phyloP scores from a whole-genome alignment of 2,888 invertebrate species.

The Sphecodes monilicornis region DNA sequence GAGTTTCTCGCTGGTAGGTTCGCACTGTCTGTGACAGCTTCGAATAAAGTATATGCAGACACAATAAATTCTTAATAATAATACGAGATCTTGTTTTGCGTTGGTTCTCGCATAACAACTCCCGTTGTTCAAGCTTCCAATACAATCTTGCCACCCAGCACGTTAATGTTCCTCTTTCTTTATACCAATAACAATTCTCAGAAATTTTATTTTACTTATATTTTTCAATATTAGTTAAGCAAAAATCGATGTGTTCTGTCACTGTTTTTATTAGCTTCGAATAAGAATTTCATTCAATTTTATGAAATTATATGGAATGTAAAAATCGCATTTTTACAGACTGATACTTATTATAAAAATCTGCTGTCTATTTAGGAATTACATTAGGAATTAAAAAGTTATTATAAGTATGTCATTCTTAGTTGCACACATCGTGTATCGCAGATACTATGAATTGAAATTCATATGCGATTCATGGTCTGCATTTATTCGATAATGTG shows the following conservation, averaged over 20 bases:
- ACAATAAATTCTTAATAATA: slow-evolving; percentile 69
- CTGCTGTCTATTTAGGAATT: too few relatives aligned
- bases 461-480: too few relatives aligned
- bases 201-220: neutral
- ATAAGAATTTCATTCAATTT: neutral
- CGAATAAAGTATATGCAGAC: slow-evolving; percentile 57
- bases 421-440: neutral
- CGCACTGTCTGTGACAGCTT: slow-evolving; percentile 72
- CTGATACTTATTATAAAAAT: too few relatives aligned
- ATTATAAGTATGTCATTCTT: neutral
- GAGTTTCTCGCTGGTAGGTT: slow-evolving; percentile 71
- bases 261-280: neutral
- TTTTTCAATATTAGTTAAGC: neutral
- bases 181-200: neutral
- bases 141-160: neutral
- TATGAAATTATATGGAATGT: neutral
- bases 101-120: slow-evolving; percentile 28
- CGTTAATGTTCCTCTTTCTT: neutral
- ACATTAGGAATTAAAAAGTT: too few relatives aligned
- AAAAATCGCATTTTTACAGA: neutral
- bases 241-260: neutral
- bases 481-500: too few relatives aligned
- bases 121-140: neutral
- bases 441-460: too few relatives aligned
- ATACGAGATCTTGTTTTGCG: slow-evolving; percentile 57